A percentile compares a stretch with the other conserved stretches of the same genome.
Conservation (phyloP, 2,797 vertebrate genomes). For the Smutsia gigantea region DNA sequence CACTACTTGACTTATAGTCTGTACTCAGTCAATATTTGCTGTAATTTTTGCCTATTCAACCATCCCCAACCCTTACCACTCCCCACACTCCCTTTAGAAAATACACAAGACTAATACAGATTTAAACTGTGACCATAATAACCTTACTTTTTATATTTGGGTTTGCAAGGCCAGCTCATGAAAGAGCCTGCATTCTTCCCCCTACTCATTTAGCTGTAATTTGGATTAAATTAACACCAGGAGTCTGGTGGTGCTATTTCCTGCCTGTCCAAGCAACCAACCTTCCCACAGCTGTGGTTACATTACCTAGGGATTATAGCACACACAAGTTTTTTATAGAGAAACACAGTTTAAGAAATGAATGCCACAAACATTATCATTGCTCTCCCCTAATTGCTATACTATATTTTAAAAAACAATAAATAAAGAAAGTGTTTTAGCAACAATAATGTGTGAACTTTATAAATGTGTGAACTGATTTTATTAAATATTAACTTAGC, state of each 20-base stretch:
- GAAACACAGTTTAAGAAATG: not conserved
- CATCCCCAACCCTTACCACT: not conserved
- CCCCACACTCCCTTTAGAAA: not conserved
- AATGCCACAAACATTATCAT: constrained; percentile 9
- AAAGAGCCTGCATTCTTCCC: not conserved
- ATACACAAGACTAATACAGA: not conserved
- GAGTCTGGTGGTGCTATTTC: not conserved
- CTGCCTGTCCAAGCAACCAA: not conserved
- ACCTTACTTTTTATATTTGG: not conserved
- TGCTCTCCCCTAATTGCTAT: not conserved
- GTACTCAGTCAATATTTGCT: not conserved
- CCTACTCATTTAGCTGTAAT: not conserved
- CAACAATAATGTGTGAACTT: not conserved
- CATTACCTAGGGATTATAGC: not conserved
- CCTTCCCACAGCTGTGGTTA: not conserved
- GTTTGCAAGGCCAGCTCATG: not conserved
- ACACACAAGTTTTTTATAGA: not conserved
- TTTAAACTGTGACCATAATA: not conserved
- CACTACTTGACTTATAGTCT: not conserved
- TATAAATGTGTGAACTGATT: not conserved
- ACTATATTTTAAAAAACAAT: not conserved
- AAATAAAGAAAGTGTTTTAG: not conserved
- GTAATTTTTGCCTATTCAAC: not conserved
- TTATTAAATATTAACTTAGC: not conserved
- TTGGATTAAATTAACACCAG: not conserved